Evolutionary conservation across 1,140 invertebrate species (phyloP).

Genomic region (Lutraria rhynchaena): DNA sequence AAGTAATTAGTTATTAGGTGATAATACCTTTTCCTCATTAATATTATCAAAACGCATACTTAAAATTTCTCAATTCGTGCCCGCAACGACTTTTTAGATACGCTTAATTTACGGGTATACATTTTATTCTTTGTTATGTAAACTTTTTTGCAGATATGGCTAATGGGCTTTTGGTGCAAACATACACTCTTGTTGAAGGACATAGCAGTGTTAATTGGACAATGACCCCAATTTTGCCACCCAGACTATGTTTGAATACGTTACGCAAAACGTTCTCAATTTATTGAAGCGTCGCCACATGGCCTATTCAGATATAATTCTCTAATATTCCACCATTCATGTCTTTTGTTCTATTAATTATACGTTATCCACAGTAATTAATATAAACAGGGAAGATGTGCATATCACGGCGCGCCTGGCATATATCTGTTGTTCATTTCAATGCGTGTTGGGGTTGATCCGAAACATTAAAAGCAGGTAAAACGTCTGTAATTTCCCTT

Average conservation of each 20-base stretch:
- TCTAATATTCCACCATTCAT: slow-evolving; percentile 34
- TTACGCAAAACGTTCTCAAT: background rate
- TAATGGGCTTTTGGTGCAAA: background rate
- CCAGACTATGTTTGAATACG: slow-evolving; percentile 18
- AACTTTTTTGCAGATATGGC: slow-evolving; percentile 20
- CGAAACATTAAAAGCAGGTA: slow-evolving; percentile 29
- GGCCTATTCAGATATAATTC: slow-evolving; percentile 30
- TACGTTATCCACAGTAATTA: slow-evolving; percentile 51
- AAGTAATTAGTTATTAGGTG: slow-evolving; percentile 6
- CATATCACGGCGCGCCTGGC: slow-evolving; percentile 22
- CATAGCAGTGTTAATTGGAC: slow-evolving; percentile 34
- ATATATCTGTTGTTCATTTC: background rate
- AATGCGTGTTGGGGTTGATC: slow-evolving; percentile 2
- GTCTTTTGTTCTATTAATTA: slow-evolving; percentile 57
- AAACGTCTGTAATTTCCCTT: slow-evolving; percentile 35
- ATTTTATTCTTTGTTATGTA: slow-evolving; percentile 28
- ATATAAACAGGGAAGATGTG: background rate
- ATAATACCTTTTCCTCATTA: slow-evolving; percentile 6
- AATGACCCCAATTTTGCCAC: slow-evolving; percentile 40
- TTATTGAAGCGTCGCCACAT: slow-evolving; percentile 25
- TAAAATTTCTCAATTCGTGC: slow-evolving; percentile 7
- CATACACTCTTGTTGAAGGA: slow-evolving; percentile 29
- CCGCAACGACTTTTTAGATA: slow-evolving; percentile 15
- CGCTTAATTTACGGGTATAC: slow-evolving; percentile 24
- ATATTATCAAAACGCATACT: slow-evolving; percentile 5